A percentile compares a stretch with the other conserved stretches of the same genome.
phyloP scores from a whole-genome alignment of 2,113 vertebrate genomes.

The Cynoglossus semilaevis region DNA sequence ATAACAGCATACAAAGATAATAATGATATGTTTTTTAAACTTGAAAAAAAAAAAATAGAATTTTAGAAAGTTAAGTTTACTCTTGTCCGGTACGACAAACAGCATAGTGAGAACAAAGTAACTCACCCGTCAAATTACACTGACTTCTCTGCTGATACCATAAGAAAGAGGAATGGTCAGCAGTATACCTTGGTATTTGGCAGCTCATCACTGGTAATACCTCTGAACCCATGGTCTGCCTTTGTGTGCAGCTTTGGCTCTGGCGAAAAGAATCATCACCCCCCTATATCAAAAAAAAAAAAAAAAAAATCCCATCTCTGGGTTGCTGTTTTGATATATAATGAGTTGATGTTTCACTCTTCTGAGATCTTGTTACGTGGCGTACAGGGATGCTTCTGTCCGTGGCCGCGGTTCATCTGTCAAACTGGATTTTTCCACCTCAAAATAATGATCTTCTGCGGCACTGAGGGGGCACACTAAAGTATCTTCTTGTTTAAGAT shows the following conservation, averaged over 20 bases:
- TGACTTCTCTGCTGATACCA: slow-evolving; percentile 65
- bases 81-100: slow-evolving; percentile 44
- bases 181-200: slow-evolving; percentile 49
- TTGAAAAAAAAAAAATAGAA: too few species aligned
- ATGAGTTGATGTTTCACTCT: slow-evolving; percentile 93
- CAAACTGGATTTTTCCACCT: slow-evolving; percentile 98
- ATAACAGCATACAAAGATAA: too few species aligned
- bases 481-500: slow-evolving; percentile 76
- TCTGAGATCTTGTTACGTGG: slow-evolving; percentile 99
- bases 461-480: slow-evolving; percentile 87
- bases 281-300: slow-evolving; percentile 92
- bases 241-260: slow-evolving; percentile 80
- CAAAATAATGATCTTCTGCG: slow-evolving; percentile 98
- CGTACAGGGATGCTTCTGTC: slow-evolving; percentile 90
- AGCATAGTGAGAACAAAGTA: slow-evolving; percentile 66
- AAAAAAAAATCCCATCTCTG: slow-evolving; percentile 93
- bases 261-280: slow-evolving; percentile 96
- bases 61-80: slow-evolving; percentile 49
- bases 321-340: slow-evolving; percentile 96
- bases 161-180: slow-evolving; percentile 23
- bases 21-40: too few species aligned
- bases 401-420: slow-evolving; percentile 94
- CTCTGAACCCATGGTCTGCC: slow-evolving; percentile 62
- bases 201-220: slow-evolving; percentile 72
- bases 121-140: slow-evolving; percentile 76